Conservation (phyloP, 1,140 invertebrate species). For the Brachionus rotundiformis region DNA sequence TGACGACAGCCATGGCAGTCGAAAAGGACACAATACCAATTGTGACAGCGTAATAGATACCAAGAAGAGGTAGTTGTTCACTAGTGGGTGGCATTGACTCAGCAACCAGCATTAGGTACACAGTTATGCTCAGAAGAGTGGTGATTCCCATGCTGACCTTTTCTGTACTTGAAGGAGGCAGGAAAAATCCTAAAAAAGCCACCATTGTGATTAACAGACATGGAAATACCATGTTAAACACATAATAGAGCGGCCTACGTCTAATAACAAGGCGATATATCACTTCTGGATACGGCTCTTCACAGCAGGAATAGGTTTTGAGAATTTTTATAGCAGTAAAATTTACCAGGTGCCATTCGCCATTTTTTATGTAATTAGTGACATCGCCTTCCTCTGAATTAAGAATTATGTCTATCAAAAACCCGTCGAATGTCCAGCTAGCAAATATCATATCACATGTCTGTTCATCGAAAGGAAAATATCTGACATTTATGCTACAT, state of each 20-base stretch:
- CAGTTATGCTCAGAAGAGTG: constrained; percentile 61
- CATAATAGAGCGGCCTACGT: constrained; percentile 78
- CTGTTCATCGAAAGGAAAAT: constrained; percentile 84
- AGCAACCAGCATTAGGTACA: constrained; percentile 63
- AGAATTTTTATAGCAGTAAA: constrained; percentile 74
- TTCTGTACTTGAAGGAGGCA: constrained; percentile 78
- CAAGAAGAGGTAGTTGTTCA: constrained; percentile 60
- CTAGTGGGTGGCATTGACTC: constrained; percentile 63
- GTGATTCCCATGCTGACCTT: constrained; percentile 64
- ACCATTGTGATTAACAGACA: constrained; percentile 78
- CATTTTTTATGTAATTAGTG: constrained; percentile 51
- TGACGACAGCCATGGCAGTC: constrained; percentile 74
- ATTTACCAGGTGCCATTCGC: constrained; percentile 70
- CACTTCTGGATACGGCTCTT: constrained; percentile 61
- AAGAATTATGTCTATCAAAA: constrained; percentile 52
- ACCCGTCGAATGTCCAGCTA: constrained; percentile 32
- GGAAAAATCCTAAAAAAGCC: constrained; percentile 83
- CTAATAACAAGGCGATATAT: constrained; percentile 66
- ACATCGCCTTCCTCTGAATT: constrained; percentile 59
- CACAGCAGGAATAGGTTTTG: constrained; percentile 73
- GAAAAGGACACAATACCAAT: constrained; percentile 86
- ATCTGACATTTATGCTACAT: constrained; percentile 84
- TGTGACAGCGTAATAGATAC: constrained; percentile 74
- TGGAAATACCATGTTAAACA: constrained; percentile 80
- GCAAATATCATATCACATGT: constrained; percentile 32